These are phyloP conservation scores for Conistra vaccinii DNA, from an alignment of 2,888 invertebrate species.

Conservation along the genomic window DNA sequence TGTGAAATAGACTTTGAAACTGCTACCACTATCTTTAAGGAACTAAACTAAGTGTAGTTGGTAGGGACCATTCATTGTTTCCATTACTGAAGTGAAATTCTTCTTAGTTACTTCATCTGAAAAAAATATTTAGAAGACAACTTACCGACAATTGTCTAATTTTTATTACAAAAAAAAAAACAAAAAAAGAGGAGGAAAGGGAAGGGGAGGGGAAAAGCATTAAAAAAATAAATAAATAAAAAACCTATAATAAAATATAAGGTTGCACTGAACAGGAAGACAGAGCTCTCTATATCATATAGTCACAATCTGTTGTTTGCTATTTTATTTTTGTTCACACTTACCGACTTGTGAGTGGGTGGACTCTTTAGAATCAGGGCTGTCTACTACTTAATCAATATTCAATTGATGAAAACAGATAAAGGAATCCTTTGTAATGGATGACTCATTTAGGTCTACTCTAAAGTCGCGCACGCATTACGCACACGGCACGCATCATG, in stretches of 20 bases:
- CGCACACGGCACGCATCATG: too few species aligned
- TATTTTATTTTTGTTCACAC: slow-evolving; percentile 61
- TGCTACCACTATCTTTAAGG: background rate
- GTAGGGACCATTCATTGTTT: slow-evolving; percentile 10
- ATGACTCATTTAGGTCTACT: background rate
- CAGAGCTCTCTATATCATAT: slow-evolving; percentile 10
- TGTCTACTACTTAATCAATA: slow-evolving; percentile 31
- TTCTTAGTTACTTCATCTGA: background rate
- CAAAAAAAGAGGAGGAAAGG: too few species aligned
- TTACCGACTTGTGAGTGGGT: slow-evolving; percentile 52
- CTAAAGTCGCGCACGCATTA: background rate
- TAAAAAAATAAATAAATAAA: too few species aligned
- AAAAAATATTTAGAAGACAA: background rate
- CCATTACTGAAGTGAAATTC: background rate
- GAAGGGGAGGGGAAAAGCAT: too few species aligned
- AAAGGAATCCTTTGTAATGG: background rate
- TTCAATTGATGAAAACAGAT: slow-evolving; percentile 6
- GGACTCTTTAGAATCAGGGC: slow-evolving; percentile 51
- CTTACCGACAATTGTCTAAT: background rate
- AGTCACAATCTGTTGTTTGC: slow-evolving; percentile 38
- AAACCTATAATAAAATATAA: background rate
- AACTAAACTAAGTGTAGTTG: background rate
- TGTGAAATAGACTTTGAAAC: slow-evolving; percentile 11
- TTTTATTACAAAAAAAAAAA: background rate
- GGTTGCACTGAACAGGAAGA: slow-evolving; percentile 16